A percentile compares a stretch with the other conserved stretches of the same genome.
phyloP scores from a whole-genome alignment of 2,113 vertebrate genomes.

The Aspidoscelis tigris region DNA sequence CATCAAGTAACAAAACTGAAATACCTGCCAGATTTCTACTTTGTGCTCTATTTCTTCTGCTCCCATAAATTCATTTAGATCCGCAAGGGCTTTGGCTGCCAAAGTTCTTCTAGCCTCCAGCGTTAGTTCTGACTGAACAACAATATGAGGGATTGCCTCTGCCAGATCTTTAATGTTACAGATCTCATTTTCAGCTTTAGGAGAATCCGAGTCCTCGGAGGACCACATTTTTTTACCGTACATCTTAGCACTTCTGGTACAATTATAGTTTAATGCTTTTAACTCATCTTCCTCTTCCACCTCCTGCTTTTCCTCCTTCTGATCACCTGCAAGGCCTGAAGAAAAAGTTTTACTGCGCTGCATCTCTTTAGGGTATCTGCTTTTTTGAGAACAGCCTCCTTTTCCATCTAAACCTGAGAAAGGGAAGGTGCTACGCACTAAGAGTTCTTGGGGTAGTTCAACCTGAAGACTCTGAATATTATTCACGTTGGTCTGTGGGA shows the following conservation, averaged over 20 bases:
- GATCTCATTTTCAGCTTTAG: conserved; percentile 60
- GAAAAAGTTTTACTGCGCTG: conserved; percentile 83
- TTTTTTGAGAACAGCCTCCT: conserved; percentile 63
- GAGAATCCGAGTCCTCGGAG: conserved; percentile 52
- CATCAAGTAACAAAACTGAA: conserved; percentile 40
- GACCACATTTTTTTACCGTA: conserved; percentile 40
- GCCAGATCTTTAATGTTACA: conserved; percentile 54
- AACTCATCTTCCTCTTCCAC: conserved; percentile 54
- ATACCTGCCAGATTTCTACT: conserved; percentile 92
- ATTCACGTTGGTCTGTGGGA: conserved; percentile 70
- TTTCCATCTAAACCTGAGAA: conserved; percentile 79
- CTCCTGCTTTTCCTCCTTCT: conserved; percentile 50
- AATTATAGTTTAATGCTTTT: conserved; percentile 24
- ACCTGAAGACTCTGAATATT: conserved; percentile 48
- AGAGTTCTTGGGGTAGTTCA: conserved; percentile 64
- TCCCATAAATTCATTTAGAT: conserved; percentile 77
- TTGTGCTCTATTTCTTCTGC: conserved; percentile 80
- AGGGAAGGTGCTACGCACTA: conserved; percentile 67
- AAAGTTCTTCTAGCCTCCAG: conserved; percentile 81
- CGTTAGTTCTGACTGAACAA: conserved; percentile 79
- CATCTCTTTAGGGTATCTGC: conserved; percentile 68
- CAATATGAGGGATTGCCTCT: conserved; percentile 72
- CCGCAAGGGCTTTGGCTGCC: conserved; percentile 87
- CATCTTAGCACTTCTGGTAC: conserved; percentile 45
- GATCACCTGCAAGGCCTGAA: conserved; percentile 70